Evolutionary conservation across 2,113 vertebrate species (phyloP).

Genomic region (Heptranchias perlo): DNA sequence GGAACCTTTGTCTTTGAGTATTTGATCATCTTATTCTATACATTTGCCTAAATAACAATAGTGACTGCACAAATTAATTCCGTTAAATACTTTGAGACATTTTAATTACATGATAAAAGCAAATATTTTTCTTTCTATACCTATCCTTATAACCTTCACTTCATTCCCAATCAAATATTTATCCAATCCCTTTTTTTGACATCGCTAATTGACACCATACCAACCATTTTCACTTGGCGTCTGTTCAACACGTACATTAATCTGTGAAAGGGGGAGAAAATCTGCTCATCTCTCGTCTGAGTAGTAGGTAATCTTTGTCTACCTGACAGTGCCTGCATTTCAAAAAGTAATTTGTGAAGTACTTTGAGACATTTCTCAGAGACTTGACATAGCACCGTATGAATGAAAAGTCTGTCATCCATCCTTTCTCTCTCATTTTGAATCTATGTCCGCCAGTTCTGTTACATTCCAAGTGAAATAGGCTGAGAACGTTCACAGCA

Average conservation of each 20-base stretch:
- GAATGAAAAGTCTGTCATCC: background rate
- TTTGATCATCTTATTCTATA: background rate
- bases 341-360: background rate
- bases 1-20: too few relatives aligned
- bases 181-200: background rate
- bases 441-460: background rate
- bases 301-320: background rate
- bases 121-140: background rate
- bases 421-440: background rate
- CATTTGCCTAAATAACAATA: background rate
- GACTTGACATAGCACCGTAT: background rate
- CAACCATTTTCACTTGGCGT: background rate
- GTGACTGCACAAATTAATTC: background rate
- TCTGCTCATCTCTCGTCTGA: background rate
- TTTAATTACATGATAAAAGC: background rate
- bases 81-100: background rate
- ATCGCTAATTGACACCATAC: background rate
- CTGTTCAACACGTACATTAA: slow-evolving; percentile 3
- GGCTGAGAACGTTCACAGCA: background rate
- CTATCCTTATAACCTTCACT: background rate
- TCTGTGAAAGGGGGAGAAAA: background rate
- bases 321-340: background rate
- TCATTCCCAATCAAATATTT: background rate
- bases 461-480: background rate
- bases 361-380: background rate